These are phyloP conservation scores for Brachyalestes nurse DNA, from an alignment of 2,797 vertebrate genomes.

Conservation along the genomic window DNA sequence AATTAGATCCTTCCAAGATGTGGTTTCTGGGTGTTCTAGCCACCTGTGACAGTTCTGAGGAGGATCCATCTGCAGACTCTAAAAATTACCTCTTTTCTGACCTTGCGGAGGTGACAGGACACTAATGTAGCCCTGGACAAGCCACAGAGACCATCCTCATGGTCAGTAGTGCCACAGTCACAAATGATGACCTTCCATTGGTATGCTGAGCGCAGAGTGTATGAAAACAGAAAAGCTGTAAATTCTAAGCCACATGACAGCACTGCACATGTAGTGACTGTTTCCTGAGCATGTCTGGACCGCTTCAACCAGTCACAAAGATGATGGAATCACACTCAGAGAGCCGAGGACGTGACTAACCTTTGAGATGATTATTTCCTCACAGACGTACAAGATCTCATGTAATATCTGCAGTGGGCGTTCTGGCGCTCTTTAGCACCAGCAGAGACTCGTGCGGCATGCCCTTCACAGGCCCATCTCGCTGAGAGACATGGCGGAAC, in stretches of 20 bases:
- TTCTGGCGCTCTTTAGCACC: conserved; percentile 17
- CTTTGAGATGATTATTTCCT: conserved; percentile 1
- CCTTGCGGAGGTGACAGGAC: conserved; percentile 1
- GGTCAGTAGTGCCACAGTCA: conserved; percentile 1
- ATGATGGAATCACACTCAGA: not conserved
- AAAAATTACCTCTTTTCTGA: conserved; percentile 1
- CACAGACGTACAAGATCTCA: conserved; percentile 7
- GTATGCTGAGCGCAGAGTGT: conserved; percentile 10
- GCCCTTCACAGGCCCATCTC: conserved; percentile 68
- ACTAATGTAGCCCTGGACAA: not conserved
- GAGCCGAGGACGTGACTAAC: not conserved
- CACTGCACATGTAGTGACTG: not conserved
- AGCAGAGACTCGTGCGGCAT: conserved; percentile 51
- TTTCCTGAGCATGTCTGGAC: not conserved
- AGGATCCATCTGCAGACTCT: not conserved
- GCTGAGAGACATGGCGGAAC: conserved; percentile 62
- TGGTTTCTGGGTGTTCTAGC: not conserved
- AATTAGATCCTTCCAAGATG: not conserved
- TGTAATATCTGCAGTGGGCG: not conserved
- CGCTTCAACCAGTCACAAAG: conserved; percentile 4
- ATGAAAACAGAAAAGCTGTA: not conserved
- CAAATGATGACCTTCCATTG: conserved; percentile 19
- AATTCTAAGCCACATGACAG: not conserved
- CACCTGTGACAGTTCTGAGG: not conserved
- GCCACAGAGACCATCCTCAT: not conserved